Percentiles rank a stretch among this genome's conserved stretches.
These are phyloP conservation scores for Masnerella sp. DNA, from an alignment of 2,888 invertebrate genomes.

Conservation along the genomic window DNA sequence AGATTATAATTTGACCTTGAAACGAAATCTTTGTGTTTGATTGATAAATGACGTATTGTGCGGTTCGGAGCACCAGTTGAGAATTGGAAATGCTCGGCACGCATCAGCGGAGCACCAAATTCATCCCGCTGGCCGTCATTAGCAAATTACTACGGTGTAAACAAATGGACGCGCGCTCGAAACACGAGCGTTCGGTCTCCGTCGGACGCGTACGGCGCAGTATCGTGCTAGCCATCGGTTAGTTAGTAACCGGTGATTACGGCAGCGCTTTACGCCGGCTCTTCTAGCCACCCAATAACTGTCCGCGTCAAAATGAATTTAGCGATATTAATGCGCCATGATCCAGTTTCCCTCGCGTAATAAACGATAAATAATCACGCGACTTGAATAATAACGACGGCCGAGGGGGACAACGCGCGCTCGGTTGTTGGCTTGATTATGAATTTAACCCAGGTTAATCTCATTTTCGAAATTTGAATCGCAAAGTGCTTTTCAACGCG, in stretches of 20 bases:
- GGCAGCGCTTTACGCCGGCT: constrained; percentile 71
- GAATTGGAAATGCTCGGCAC: constrained; percentile 65
- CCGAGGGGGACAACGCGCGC: constrained; percentile 14
- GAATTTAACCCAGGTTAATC: constrained; percentile 45
- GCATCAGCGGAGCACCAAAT: constrained; percentile 64
- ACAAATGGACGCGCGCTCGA: constrained; percentile 69
- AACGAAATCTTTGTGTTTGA: no score
- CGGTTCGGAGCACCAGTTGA: constrained; percentile 16
- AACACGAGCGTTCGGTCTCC: constrained; percentile 43
- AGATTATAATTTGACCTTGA: no score
- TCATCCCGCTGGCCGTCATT: constrained; percentile 66
- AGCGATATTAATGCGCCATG: constrained; percentile 62
- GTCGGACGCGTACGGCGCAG: constrained; percentile 20
- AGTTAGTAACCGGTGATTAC: constrained; percentile 72
- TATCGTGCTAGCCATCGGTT: constrained; percentile 63
- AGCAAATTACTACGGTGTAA: constrained; percentile 77
- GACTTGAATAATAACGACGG: constrained; percentile 54
- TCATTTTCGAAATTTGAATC: constrained; percentile 43
- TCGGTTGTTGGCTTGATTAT: constrained; percentile 47
- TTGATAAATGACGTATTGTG: constrained; percentile 32
- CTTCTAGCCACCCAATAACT: constrained; percentile 72
- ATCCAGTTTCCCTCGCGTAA: constrained; percentile 59
- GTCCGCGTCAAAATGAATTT: constrained; percentile 69
- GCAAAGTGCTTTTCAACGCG: constrained; percentile 17
- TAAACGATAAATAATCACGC: constrained; percentile 62